A percentile compares a stretch with the other conserved stretches of the same genome.
These are phyloP conservation scores for Porites lobata DNA, from an alignment of 92 coral and sea anemone genomes.

Conservation along the genomic window DNA sequence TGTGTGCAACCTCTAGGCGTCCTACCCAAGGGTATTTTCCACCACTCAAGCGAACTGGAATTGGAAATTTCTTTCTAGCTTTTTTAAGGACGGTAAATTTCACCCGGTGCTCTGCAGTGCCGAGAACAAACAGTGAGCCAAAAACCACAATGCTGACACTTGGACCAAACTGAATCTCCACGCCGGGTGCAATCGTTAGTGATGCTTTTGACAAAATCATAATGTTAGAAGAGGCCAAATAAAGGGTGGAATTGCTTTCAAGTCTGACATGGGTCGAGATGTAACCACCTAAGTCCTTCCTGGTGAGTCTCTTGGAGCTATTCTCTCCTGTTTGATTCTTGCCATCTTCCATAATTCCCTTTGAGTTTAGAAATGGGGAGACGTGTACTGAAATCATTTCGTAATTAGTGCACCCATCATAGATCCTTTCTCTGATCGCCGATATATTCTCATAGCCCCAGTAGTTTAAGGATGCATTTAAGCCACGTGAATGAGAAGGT, in stretches of 20 bases:
- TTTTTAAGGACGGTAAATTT: not conserved
- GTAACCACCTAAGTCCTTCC: constrained; percentile 22
- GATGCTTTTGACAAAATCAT: constrained; percentile 26
- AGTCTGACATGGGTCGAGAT: constrained; percentile 22
- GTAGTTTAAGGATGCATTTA: not conserved
- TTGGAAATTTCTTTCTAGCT: not conserved
- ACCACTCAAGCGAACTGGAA: constrained; percentile 1
- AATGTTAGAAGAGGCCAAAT: constrained; percentile 7
- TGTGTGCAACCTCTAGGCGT: constrained; percentile 6
- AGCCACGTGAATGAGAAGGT: not conserved
- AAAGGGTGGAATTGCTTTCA: constrained; percentile 3
- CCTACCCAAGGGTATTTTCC: constrained; percentile 20
- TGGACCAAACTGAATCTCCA: constrained; percentile 35
- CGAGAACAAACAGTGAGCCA: constrained; percentile 35
- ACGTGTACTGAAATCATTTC: not conserved
- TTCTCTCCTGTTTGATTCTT: not conserved
- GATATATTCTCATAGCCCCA: constrained; percentile 2
- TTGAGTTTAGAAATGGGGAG: not conserved
- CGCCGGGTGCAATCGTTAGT: constrained; percentile 47
- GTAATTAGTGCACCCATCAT: not conserved
- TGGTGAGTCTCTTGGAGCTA: not conserved
- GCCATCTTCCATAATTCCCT: not conserved
- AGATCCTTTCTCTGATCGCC: not conserved
- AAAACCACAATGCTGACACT: constrained; percentile 39
- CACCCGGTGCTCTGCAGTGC: constrained; percentile 9